Evolutionary conservation across 1,140 invertebrate genomes (phyloP).

Genomic region (Apis laboriosa): DNA sequence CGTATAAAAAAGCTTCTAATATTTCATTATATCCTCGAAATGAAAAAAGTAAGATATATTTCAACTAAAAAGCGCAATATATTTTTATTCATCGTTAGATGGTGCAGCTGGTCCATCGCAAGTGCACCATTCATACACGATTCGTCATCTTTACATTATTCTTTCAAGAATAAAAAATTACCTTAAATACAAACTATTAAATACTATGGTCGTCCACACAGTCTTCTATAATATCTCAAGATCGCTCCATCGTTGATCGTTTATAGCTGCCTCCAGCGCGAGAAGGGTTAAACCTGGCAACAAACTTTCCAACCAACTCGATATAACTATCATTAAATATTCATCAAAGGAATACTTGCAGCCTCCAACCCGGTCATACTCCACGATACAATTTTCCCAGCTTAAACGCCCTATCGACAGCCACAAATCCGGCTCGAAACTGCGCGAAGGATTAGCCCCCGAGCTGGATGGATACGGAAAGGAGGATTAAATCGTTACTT

Average conservation of each 20-base stretch:
- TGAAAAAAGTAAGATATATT: too few relatives aligned
- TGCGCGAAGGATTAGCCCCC: constrained; percentile 32
- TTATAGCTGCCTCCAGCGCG: background rate
- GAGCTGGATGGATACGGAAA: constrained; percentile 45
- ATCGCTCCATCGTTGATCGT: background rate
- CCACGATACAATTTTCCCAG: constrained; percentile 5
- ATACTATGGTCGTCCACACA: too few relatives aligned
- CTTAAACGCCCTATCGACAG: constrained; percentile 20
- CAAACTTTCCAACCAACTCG: background rate
- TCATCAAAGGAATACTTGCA: background rate
- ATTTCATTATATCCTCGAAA: too few relatives aligned
- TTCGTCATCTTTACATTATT: too few relatives aligned
- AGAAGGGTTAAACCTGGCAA: background rate
- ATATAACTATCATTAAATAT: background rate
- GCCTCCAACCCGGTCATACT: background rate
- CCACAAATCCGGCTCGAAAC: constrained; percentile 39
- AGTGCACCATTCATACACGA: too few relatives aligned
- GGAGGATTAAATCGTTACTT: constrained; percentile 63
- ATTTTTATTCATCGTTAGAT: too few relatives aligned
- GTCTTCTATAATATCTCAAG: too few relatives aligned
- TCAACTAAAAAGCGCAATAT: too few relatives aligned
- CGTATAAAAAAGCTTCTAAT: too few relatives aligned
- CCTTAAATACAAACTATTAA: too few relatives aligned
- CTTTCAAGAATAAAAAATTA: too few relatives aligned
- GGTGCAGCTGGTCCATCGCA: too few relatives aligned